phyloP scores from a whole-genome alignment of 2,113 vertebrate genomes.

The Macquaria australasica region DNA sequence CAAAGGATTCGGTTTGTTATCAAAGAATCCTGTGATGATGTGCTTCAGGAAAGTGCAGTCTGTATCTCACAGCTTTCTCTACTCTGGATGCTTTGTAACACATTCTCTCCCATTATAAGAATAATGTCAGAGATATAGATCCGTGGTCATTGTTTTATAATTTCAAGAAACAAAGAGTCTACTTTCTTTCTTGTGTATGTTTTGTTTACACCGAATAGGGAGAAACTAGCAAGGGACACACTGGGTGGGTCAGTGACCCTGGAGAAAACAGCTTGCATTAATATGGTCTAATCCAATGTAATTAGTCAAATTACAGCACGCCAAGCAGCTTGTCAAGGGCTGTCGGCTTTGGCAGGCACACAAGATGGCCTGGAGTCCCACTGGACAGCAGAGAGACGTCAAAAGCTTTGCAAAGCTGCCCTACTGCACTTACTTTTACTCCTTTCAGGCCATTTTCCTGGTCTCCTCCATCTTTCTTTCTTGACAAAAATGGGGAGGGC shows the following conservation, averaged over 20 bases:
- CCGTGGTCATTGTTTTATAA: slow-evolving; percentile 10
- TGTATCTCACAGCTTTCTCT: slow-evolving; percentile 58
- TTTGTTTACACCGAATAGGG: slow-evolving; percentile 40
- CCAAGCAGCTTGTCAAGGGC: slow-evolving; percentile 95
- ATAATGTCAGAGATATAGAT: slow-evolving; percentile 40
- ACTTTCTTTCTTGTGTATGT: slow-evolving; percentile 28
- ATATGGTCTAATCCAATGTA: slow-evolving; percentile 99
- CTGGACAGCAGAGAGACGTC: slow-evolving; percentile 90
- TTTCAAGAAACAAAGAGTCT: slow-evolving; percentile 34
- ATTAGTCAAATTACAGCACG: slow-evolving; percentile 99
- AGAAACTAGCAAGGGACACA: slow-evolving; percentile 72
- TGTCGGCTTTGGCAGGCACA: slow-evolving; percentile 94
- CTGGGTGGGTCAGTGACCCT: slow-evolving; percentile 95
- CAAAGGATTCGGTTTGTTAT: slow-evolving; percentile 82
- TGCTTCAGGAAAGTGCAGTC: slow-evolving; percentile 82
- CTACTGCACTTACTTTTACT: slow-evolving; percentile 62
- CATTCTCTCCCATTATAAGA: slow-evolving; percentile 36
- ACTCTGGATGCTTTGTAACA: slow-evolving; percentile 20
- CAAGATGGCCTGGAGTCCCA: slow-evolving; percentile 88
- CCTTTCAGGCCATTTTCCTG: slow-evolving; percentile 18
- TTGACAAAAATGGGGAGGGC: slow-evolving; percentile 33
- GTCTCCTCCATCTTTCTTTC: slow-evolving; percentile 43
- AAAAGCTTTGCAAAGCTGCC: slow-evolving; percentile 53
- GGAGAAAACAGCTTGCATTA: slow-evolving; percentile 99
- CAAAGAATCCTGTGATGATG: slow-evolving; percentile 87